These are phyloP conservation scores for Cebus imitator DNA, from an alignment of 2,113 vertebrate species.

Conservation along the genomic window DNA sequence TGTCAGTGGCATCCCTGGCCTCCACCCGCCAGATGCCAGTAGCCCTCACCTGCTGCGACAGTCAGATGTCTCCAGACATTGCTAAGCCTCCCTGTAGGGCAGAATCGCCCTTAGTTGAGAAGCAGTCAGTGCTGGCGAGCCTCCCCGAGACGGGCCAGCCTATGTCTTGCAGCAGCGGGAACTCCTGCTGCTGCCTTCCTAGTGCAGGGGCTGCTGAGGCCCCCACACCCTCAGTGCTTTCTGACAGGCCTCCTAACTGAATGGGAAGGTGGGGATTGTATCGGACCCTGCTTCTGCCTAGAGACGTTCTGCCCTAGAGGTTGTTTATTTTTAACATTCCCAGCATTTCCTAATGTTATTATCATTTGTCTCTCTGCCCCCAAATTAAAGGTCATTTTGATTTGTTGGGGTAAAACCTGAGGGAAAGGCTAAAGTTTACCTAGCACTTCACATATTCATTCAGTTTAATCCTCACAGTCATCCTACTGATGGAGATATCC, in stretches of 20 bases:
- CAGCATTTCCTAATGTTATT: background rate
- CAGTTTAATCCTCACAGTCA: background rate
- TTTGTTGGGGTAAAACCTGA: background rate
- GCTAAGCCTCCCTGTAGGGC: background rate
- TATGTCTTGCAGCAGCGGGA: background rate
- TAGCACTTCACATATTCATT: background rate
- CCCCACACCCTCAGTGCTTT: background rate
- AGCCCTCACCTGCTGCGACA: background rate
- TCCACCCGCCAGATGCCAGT: background rate
- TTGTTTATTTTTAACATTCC: background rate
- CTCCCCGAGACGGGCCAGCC: background rate
- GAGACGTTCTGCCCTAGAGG: background rate
- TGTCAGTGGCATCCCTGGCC: background rate
- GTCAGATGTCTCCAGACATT: background rate
- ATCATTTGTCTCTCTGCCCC: background rate
- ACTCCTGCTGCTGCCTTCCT: background rate
- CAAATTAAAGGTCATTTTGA: background rate
- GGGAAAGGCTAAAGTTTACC: background rate
- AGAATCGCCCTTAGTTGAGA: background rate
- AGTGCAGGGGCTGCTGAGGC: background rate
- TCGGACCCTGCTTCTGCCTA: background rate
- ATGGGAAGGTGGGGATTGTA: no score
- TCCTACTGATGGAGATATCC: background rate
- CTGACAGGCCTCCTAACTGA: background rate
- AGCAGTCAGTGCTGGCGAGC: background rate